Evolutionary conservation across 2,113 vertebrate genomes (phyloP).

Genomic region (Strix aluco): DNA sequence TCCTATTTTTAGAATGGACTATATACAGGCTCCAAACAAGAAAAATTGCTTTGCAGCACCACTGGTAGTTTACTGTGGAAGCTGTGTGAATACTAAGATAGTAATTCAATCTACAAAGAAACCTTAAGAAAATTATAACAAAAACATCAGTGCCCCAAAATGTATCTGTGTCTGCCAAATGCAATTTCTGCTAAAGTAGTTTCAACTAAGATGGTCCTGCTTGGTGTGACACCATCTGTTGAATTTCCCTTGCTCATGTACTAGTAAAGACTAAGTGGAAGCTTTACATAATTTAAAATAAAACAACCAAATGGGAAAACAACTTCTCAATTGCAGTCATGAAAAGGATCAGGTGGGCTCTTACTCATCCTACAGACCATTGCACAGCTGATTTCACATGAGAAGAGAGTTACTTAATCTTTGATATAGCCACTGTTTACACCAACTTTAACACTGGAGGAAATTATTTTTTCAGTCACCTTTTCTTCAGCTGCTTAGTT

Average conservation of each 20-base stretch:
- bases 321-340: not conserved
- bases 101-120: not conserved
- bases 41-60: not conserved
- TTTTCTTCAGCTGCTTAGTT: not conserved
- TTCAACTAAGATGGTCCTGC: conserved; percentile 7
- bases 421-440: not conserved
- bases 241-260: conserved; percentile 5
- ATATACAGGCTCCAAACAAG: not conserved
- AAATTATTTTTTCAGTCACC: not conserved
- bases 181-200: conserved; percentile 9
- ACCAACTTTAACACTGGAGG: not conserved
- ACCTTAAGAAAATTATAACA: not conserved
- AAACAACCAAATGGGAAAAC: not conserved
- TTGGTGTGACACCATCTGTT: conserved; percentile 40
- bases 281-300: conserved; percentile 9
- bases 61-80: not conserved
- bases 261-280: not conserved
- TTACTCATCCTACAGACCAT: not conserved
- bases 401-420: not conserved
- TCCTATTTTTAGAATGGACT: not conserved
- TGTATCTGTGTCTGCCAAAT: not conserved
- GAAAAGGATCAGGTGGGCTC: not conserved
- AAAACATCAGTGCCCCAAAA: not conserved
- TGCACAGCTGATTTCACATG: not conserved
- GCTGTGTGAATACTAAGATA: not conserved